Base-by-base conservation (phyloP, 1,140 invertebrate genomes). In the Neodiprion lecontei region DNA sequence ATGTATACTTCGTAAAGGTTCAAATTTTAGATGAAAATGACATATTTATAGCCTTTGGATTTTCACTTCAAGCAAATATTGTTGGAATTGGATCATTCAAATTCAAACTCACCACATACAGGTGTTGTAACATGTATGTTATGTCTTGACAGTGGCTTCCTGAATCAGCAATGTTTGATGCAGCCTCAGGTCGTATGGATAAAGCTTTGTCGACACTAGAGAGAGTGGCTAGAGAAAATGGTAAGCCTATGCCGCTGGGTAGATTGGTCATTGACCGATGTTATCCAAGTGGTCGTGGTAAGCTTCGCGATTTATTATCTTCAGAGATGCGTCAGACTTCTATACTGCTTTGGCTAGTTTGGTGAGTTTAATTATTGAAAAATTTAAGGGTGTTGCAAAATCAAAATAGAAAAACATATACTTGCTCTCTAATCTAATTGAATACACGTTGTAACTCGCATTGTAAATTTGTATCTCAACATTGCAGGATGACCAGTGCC, bases 291-390 rank as follows among this genome's bases (percentile, higher is more conserved):
- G 79, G 88, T 77, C 90, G 93, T 78, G 96, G 96, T 14, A 91
- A 92, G 71, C 90, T 96, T 17, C 91, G 90, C 80, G 96, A 97
- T 86, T 88, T 97, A 1, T 88, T 97, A 40, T 93, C 93, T 76
- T 93, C 95, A 47, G 95, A 95, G 78, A 90, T 96, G 74, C 91
- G 94, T 82, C 91, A 91, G 74, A 97, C 96, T 8, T 96, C 96
- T n/a, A 81, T 96, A 17, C 88, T 98, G 7, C 88, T 98, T 5
- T 98, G 97, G 97, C 93, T 97, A 79, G 97, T 98, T 77, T 99
- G 97, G 97, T 96, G 88, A 87, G 88, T 82, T 50, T 71, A 49
- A 48, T 21, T 17, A 17, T 65, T 17, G 14, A 5, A 61, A 28
- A 21, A 67, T 50, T 12, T 75, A 0, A 12, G 0, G 8, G n/a